phyloP scores from a whole-genome alignment of 64 coral and sea anemone genomes.

The Actinia tenebrosa region DNA sequence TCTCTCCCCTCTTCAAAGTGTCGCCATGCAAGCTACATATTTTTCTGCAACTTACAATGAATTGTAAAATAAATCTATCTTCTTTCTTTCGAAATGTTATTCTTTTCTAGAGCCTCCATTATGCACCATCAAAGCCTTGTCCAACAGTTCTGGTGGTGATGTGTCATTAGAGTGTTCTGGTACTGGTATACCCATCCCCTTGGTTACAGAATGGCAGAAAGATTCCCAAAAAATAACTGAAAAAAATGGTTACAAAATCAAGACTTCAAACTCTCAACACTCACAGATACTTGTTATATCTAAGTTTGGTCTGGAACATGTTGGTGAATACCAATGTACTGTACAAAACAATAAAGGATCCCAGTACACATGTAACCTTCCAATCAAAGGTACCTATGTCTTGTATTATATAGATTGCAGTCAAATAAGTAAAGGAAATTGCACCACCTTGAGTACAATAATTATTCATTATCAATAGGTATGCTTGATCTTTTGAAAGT shows the following conservation, averaged over 20 bases:
- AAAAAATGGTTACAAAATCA: slow-evolving; percentile 30
- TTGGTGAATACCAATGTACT: slow-evolving; percentile 70
- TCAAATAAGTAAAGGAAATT: too few species aligned
- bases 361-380: slow-evolving; percentile 17
- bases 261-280: slow-evolving; percentile 4
- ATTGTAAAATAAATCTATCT: neutral
- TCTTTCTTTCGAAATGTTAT: neutral
- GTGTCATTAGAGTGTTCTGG: slow-evolving; percentile 39
- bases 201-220: slow-evolving; percentile 51
- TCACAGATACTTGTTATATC: slow-evolving; percentile 39
- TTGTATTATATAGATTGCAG: neutral
- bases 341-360: slow-evolving; percentile 32
- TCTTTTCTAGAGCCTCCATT: slow-evolving; percentile 42
- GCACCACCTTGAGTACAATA: too few species aligned
- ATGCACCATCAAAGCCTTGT: slow-evolving; percentile 32
- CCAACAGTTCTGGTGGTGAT: slow-evolving; percentile 11
- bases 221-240: slow-evolving; percentile 27
- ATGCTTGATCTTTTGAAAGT: too few species aligned
- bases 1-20: too few species aligned
- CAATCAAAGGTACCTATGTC: slow-evolving; percentile 36
- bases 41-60: too few species aligned
- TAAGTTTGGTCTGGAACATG: slow-evolving; percentile 61
- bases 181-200: slow-evolving; percentile 57
- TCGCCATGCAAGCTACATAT: too few species aligned
- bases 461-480: too few species aligned